Evolutionary conservation across 2,113 vertebrate genomes (phyloP), one percentile per base, ranked within the genome.

Genomic region (Aegithalos caudatus): DNA sequence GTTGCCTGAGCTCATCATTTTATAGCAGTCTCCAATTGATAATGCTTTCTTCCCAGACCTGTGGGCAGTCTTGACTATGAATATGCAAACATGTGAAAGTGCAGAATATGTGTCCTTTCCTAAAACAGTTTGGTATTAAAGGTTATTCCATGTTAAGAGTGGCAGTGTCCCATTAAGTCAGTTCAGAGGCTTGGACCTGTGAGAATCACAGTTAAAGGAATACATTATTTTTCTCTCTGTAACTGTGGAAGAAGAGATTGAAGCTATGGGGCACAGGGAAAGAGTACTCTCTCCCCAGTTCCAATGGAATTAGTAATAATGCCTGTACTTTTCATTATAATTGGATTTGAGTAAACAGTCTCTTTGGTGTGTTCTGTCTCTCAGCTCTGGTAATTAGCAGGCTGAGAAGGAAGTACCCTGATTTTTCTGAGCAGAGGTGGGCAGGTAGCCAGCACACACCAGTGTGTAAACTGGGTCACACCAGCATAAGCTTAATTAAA

Each of bases 321-420:
- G 44, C 37, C 13, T 85, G 56, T 86, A 81, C 85, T 94, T 95
- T 88, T 81, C 60, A 42, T 72, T 96, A 7, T 94, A 96, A 94
- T 95, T 95, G 82, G 82, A 93, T 96, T 96, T 88, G 65, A 88
- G 56, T 83, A 83, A 94, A 91, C 67, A 94, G 20, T 60, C 37
- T 80, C 61, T 92, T 80, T 51, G 81, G 42, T 69, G 42, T 51
- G 47, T 83, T 91, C 92, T 83, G 86, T 81, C 74, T 88, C 85
- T 90, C 81, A 73, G 88, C 90, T 88, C 79, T 66, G 53, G 67
- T 96, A 93, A 94, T 96, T 96, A 96, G 85, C 87, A 93, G 58
- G 74, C 93, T 96, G 88, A 96, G 93, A 96, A 95, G 88, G 95
- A 96, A 95, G 90, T 96, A 95, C 81, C 74, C 82, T 93, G 71